A percentile compares a stretch with the other conserved stretches of the same genome.
These are phyloP conservation scores for Xiphophorus birchmanni DNA, from an alignment of 2,797 vertebrate species.

Conservation along the genomic window DNA sequence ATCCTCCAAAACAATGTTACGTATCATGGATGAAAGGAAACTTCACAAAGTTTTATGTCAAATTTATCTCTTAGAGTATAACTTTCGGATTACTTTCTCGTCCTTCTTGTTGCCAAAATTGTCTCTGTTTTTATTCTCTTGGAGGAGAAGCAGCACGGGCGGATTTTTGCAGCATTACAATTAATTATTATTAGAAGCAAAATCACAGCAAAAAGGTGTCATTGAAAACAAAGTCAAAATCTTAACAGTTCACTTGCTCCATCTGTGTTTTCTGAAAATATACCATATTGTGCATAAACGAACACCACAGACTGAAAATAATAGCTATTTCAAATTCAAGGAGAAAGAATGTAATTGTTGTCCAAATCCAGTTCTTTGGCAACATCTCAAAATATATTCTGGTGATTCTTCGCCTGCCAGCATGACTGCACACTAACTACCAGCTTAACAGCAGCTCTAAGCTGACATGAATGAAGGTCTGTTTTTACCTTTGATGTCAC, in stretches of 20 bases:
- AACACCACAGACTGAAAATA: conserved; percentile 51
- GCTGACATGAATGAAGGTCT: conserved; percentile 61
- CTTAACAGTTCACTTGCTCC: conserved; percentile 55
- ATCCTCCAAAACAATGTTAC: conserved; percentile 59
- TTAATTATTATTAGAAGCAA: conserved; percentile 47
- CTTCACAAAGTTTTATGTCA: conserved; percentile 64
- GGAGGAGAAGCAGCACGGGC: conserved; percentile 8
- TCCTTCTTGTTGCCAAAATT: conserved; percentile 17
- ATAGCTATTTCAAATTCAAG: conserved; percentile 58
- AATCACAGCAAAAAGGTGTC: conserved; percentile 52
- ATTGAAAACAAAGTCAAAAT: conserved; percentile 54
- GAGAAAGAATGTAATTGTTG: conserved; percentile 43
- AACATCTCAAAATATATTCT: conserved; percentile 58
- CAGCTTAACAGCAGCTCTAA: conserved; percentile 60
- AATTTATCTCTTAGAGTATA: conserved; percentile 47
- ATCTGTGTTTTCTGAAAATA: conserved; percentile 70
- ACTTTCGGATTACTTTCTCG: conserved; percentile 52
- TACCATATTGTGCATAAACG: conserved; percentile 29
- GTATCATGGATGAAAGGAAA: conserved; percentile 68
- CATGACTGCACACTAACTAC: conserved; percentile 55
- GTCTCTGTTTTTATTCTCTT: background rate
- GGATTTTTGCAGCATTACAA: conserved; percentile 38
- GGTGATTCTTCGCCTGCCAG: conserved; percentile 62
- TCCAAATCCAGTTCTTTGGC: conserved; percentile 63
- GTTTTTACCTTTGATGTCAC: conserved; percentile 51